A percentile compares a stretch with the other conserved stretches of the same genome.
phyloP scores from a whole-genome alignment of 2,797 vertebrate genomes.

The Orientallactaga sibirica region DNA sequence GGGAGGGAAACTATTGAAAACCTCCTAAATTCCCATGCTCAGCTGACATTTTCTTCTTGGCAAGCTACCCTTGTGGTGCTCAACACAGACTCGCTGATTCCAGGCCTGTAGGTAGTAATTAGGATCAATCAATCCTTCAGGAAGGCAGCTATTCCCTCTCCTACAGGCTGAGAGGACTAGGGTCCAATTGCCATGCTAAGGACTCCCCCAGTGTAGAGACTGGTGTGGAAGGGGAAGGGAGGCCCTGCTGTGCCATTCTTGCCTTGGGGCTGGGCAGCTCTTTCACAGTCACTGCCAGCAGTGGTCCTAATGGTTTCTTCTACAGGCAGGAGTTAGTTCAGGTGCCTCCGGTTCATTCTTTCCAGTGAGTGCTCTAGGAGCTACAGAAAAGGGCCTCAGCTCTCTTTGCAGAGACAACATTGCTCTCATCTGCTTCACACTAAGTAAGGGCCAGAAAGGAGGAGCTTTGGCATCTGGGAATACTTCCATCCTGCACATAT shows the following conservation, averaged over 20 bases:
- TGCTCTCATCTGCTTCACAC: neutral
- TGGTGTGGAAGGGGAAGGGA: slow-evolving; percentile 66
- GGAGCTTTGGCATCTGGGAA: neutral
- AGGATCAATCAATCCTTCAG: neutral
- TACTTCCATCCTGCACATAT: neutral
- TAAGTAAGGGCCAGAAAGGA: neutral
- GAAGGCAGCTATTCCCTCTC: neutral
- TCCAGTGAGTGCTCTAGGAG: neutral
- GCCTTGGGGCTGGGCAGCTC: neutral
- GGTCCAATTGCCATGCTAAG: neutral
- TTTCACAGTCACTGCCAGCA: slow-evolving; percentile 69
- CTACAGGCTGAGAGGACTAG: neutral
- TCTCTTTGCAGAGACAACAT: neutral
- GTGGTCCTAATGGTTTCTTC: slow-evolving; percentile 65
- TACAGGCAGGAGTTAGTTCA: too few relatives aligned
- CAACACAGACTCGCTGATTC: neutral
- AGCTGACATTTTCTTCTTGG: neutral
- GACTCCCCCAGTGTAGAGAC: slow-evolving; percentile 63
- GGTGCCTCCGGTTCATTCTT: neutral
- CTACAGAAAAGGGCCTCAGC: neutral
- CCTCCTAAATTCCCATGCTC: neutral
- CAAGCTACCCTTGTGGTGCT: neutral
- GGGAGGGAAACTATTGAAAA: neutral
- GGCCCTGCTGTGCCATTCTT: slow-evolving; percentile 10
- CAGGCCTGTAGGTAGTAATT: neutral